Conservation (phyloP, 2,113 vertebrate genomes). For the Neolamprologus cancellatus region DNA sequence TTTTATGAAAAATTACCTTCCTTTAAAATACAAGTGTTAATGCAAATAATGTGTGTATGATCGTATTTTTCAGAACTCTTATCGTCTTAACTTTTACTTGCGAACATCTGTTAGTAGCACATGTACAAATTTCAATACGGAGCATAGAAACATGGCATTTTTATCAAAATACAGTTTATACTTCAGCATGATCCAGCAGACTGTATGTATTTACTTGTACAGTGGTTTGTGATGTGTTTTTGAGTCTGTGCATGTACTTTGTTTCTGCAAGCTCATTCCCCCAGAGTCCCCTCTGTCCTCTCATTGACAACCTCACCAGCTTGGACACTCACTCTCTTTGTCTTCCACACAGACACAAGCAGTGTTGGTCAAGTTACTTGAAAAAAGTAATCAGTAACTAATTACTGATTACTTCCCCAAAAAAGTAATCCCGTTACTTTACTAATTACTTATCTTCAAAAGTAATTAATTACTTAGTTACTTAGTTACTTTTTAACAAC, state of each 20-base stretch:
- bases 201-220: not conserved
- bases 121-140: not conserved
- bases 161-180: not conserved
- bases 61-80: not conserved
- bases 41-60: not conserved
- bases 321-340: not conserved
- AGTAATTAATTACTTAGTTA: too few relatives aligned
- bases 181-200: not conserved
- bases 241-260: not conserved
- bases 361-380: not conserved
- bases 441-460: too few relatives aligned
- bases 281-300: constrained; percentile 35
- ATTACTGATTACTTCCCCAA: too few relatives aligned
- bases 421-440: too few relatives aligned
- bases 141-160: not conserved
- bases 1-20: not conserved
- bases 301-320: constrained; percentile 37
- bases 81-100: constrained; percentile 22
- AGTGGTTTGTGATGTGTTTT: not conserved
- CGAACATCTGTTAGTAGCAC: not conserved
- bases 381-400: too few relatives aligned
- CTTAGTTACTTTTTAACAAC: too few relatives aligned
- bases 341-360: not conserved
- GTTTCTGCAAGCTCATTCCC: constrained; percentile 46
- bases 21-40: not conserved